Base-by-base conservation (phyloP, 2,113 vertebrate genomes). In the Epinephelus cyanopodus region DNA sequence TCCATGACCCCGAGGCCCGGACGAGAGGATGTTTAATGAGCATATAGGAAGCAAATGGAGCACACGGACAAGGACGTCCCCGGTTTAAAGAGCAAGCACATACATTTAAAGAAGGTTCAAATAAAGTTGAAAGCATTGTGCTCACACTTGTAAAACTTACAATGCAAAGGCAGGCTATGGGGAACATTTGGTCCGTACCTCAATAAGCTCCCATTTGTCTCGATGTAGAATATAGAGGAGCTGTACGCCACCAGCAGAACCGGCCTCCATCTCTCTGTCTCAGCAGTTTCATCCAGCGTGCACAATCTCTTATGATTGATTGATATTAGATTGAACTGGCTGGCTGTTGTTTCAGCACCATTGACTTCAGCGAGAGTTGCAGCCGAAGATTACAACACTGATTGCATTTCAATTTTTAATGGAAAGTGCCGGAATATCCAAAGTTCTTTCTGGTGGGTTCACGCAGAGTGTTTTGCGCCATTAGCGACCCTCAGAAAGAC, bases 401-500 rank as follows among this genome's bases (percentile, higher is more conserved):
- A 94, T 92, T 93, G 94, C 84, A 70, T 91, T 94, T 94, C 81
- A 90, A 85, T 90, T 91, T 94, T 94, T 94, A 92, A 93, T 93
- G 92, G 86, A 93, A 93, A 89, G 77, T 68, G 81, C 87, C 65
- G 79, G 82, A 92, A 87, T 82, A 87, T 83, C 85, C 79, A 77
- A 89, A 88, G 87, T 83, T 92, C 89, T 89, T 72, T 77, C 81
- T 74, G 33, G 67, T 13, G 81, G 90, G 91, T 94, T 94, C 88
- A 88, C 61, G 47, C 67, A 58, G 82, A 82, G 76, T 91, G 93
- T 91, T 94, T 94, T 91, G 81, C 89, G 53, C 90, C 94, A 95
- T 95, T 95, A 95, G 88, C 87, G 33, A 64, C 75, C 84, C 88
- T 94, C 93, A 92, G 73, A 89, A 94, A 95, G 95, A 95, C 91